A percentile compares a stretch with the other conserved stretches of the same genome.
These are phyloP conservation scores for Smutsia temminckii DNA, from an alignment of 2,797 vertebrate species.

Conservation along the genomic window DNA sequence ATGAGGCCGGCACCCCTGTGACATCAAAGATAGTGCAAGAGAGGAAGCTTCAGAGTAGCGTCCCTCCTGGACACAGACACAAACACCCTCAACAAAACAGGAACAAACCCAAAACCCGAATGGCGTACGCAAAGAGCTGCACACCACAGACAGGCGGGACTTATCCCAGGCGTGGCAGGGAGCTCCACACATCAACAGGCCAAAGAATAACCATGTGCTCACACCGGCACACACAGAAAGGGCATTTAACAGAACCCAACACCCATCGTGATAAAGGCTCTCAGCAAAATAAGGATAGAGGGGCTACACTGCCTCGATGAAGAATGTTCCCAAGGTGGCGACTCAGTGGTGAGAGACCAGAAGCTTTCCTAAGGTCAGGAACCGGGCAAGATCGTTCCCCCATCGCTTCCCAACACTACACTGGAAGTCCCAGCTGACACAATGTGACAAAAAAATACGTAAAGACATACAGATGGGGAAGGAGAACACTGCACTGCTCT, in stretches of 20 bases:
- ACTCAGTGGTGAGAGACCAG: fast-evolving
- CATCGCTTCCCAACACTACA: fast-evolving
- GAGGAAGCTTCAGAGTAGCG: too few relatives aligned
- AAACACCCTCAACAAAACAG: neutral
- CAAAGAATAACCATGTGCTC: too few relatives aligned
- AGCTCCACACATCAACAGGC: neutral
- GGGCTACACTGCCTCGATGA: neutral
- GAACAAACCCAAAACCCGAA: too few relatives aligned
- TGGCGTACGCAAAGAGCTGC: too few relatives aligned
- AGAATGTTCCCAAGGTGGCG: neutral
- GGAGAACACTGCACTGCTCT: neutral
- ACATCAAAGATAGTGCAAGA: fast-evolving
- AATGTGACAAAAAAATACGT: neutral
- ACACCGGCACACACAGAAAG: neutral
- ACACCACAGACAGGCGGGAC: neutral
- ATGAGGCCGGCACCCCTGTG: neutral
- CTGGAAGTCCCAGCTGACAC: too few relatives aligned
- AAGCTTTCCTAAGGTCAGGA: neutral
- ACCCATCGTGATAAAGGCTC: neutral
- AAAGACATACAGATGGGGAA: too few relatives aligned
- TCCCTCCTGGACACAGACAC: neutral
- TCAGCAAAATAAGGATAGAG: neutral
- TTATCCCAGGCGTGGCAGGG: neutral
- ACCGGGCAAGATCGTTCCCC: neutral
- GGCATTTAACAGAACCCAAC: neutral